These are phyloP conservation scores for Copidosoma aretas DNA, from an alignment of 2,888 invertebrate genomes.

Conservation along the genomic window DNA sequence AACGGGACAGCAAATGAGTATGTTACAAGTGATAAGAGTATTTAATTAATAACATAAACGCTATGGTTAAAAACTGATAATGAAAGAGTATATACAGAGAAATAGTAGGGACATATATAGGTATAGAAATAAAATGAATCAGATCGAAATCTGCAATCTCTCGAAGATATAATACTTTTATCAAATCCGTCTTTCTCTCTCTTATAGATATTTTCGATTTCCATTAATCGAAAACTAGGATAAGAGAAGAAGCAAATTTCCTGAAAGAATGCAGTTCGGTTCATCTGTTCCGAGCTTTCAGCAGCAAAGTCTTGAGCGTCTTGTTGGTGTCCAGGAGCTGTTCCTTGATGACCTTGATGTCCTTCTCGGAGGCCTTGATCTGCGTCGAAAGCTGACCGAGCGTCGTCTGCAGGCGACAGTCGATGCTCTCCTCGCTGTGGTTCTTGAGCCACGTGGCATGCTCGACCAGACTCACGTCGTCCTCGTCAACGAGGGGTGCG, in stretches of 20 bases:
- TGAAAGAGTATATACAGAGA: too few species aligned
- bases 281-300: slow-evolving; percentile 37
- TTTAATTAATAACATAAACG: too few species aligned
- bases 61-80: too few species aligned
- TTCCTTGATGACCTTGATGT: slow-evolving; percentile 52
- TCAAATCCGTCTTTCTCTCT: too few species aligned
- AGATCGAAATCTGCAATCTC: too few species aligned
- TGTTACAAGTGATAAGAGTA: too few species aligned
- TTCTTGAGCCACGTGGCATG: slow-evolving; percentile 49
- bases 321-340: slow-evolving; percentile 54
- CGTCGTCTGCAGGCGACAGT: slow-evolving; percentile 44
- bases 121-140: too few species aligned
- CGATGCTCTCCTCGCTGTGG: slow-evolving; percentile 46
- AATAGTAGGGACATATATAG: too few species aligned
- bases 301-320: slow-evolving; percentile 51
- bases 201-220: not conserved
- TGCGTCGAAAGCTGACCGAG: slow-evolving; percentile 50
- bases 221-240: not conserved
- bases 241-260: not conserved
- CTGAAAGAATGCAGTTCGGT: not conserved
- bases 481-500: slow-evolving; percentile 48
- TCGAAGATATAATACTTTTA: too few species aligned
- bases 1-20: too few species aligned
- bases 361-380: slow-evolving; percentile 52
- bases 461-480: slow-evolving; percentile 47